Conservation (phyloP, 1,140 invertebrate genomes). For the Papilio xuthus region DNA sequence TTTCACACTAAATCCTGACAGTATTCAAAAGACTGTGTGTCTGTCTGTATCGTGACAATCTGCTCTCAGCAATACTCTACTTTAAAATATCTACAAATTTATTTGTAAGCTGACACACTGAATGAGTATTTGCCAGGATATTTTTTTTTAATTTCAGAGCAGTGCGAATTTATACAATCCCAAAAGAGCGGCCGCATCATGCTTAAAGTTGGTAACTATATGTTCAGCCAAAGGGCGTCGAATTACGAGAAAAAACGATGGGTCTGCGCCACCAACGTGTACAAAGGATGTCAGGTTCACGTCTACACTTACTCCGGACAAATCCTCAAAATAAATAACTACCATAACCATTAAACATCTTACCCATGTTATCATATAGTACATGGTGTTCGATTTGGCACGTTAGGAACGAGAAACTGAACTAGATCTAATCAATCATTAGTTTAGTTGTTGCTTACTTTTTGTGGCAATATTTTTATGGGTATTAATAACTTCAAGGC, state of each 20-base stretch:
- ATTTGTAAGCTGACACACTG: background rate
- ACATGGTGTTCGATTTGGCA: background rate
- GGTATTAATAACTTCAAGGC: background rate
- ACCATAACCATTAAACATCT: slow-evolving; percentile 49
- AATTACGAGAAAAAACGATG: slow-evolving; percentile 47
- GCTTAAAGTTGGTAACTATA: slow-evolving; percentile 50
- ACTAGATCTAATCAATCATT: background rate
- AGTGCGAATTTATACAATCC: slow-evolving; percentile 49
- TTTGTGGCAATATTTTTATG: background rate
- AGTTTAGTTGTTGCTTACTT: background rate
- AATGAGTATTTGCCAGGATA: background rate
- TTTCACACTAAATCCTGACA: no score
- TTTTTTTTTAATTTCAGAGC: slow-evolving; percentile 45
- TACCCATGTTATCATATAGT: background rate
- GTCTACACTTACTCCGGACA: slow-evolving; percentile 49
- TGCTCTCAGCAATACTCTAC: background rate
- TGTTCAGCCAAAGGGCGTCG: slow-evolving; percentile 50
- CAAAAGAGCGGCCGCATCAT: slow-evolving; percentile 52
- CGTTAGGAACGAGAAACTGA: background rate
- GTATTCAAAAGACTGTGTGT: no score
- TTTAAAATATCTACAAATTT: slow-evolving; percentile 2
- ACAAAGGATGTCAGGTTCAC: slow-evolving; percentile 51
- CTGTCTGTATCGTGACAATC: no score
- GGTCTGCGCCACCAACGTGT: slow-evolving; percentile 55
- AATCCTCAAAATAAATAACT: slow-evolving; percentile 48